Base-by-base conservation (phyloP, 2,888 invertebrate genomes). In the Clusia tigrina region DNA sequence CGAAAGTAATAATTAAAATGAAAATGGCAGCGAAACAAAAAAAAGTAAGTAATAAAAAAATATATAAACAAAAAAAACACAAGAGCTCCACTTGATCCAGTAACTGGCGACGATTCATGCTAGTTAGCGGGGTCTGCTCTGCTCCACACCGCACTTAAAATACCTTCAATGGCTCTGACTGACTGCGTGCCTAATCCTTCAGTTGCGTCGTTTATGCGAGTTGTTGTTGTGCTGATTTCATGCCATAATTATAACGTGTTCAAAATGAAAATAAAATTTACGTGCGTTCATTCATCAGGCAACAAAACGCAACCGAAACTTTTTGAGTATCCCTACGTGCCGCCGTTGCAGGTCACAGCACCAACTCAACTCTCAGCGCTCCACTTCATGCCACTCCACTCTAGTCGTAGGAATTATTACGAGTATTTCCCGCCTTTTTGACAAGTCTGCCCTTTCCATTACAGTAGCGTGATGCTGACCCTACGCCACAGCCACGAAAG, bases 221-320 rank as follows among this genome's bases (percentile, higher is more conserved):
- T 48, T 60, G 22, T 54, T 56, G 38, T 63, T 58, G 12, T 46
- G 48, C 67, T 67, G 78, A 76, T 76, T 78, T 73, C 68, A 66
- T 72, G 70, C 72, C 69, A 74, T 75, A 78, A 79, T 79, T 75
- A 74, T 71, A 72, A 69, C 69, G 71, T 70, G 69, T 58, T 42
- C 58, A 26, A 48, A 54, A 60, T 37, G 51, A 52, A 42, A 58
- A 26, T 20, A 46, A 55, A 53, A 59, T 60, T 51, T 61, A 68
- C 76, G 77, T 78, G 76, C 70, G 71, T 62, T 69, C 65, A 76
- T 77, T 70, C 74, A 68, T 71, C 68, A 71, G n/a, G 64, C 67
- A 65, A 58, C 22, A 15, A 25, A 22, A 55, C 58, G 26, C 54
- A 46, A 20, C 22, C 20, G 37, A 60, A 60, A 60, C 25, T 54